Evolutionary conservation across 2,113 vertebrate species (phyloP), one percentile per base, ranked within the genome.

Genomic region (Microtus ochrogaster): DNA sequence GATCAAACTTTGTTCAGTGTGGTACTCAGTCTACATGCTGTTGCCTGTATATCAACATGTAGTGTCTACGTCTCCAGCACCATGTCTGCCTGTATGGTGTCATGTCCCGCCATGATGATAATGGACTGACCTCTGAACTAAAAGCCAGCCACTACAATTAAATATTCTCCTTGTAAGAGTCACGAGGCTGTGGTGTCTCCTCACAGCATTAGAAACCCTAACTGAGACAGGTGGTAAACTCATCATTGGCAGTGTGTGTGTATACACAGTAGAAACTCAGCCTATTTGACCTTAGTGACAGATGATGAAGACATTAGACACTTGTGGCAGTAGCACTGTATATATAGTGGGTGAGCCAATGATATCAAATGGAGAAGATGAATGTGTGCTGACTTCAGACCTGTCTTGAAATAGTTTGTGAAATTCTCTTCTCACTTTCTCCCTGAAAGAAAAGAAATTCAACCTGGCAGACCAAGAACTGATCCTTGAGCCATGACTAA

Each of bases 321-420:
- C 52, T 33, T 30, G 33, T 47, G 61, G 79, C 14, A 52, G 44
- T n/a, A 4, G 39, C 41, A 70, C 28, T 68, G 16, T 86, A 0
- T 86, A 1, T 36, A 28, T 0, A 70, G 33, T 19, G 0, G 17
- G 68, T 2, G 39, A 39, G 11, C 8, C 9, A 5, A 14, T 39
- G 24, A 24, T 55, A 49, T 47, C n/a, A 68, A 36, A 28, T 14
- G 21, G 28, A 33, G 14, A 28, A 17, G 22, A 82, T 26, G 22
- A 24, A 90, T 39, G 5, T 9, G 47, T 8, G 24, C 24, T 49
- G 41, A 13, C 39, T 44, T 7, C 19, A 55, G 33, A 19, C 17
- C 30, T 55, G 22, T 19, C 61, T 26, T 78, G 47, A 92, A 85
- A 36, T 28, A 17, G 17, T 47, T 91, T 97, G 36, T 73, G 22